phyloP scores from a whole-genome alignment of 2,797 vertebrate genomes.

The Perodicticus potto region DNA sequence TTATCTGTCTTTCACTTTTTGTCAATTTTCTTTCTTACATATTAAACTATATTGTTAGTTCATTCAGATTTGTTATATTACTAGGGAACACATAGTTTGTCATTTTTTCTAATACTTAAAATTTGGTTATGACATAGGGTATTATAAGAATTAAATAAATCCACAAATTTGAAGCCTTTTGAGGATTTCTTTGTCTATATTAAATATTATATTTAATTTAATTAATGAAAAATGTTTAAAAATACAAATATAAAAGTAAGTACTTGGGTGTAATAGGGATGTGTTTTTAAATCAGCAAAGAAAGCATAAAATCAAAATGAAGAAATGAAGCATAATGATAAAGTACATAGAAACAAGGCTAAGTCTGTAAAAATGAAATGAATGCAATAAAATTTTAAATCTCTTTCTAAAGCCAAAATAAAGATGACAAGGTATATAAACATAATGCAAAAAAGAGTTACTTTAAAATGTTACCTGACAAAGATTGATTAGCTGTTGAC shows the following conservation, averaged over 20 bases:
- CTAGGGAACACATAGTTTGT: neutral
- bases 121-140: neutral
- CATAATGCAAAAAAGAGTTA: neutral
- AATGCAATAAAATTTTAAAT: neutral
- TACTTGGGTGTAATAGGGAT: neutral
- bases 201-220: neutral
- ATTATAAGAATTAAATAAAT: neutral
- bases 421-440: neutral
- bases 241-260: neutral
- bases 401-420: neutral
- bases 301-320: neutral
- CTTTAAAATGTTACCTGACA: neutral
- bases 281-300: neutral
- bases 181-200: neutral
- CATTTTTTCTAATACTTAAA: neutral
- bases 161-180: neutral
- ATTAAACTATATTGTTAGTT: neutral
- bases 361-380: neutral
- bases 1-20: neutral
- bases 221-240: conserved; percentile 2
- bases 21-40: neutral
- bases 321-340: neutral
- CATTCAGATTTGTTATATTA: neutral
- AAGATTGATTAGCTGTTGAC: neutral
- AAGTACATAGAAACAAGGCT: neutral